Conservation (phyloP, 92 coral and sea anemone genomes). For the Plumapathes pennacea region DNA sequence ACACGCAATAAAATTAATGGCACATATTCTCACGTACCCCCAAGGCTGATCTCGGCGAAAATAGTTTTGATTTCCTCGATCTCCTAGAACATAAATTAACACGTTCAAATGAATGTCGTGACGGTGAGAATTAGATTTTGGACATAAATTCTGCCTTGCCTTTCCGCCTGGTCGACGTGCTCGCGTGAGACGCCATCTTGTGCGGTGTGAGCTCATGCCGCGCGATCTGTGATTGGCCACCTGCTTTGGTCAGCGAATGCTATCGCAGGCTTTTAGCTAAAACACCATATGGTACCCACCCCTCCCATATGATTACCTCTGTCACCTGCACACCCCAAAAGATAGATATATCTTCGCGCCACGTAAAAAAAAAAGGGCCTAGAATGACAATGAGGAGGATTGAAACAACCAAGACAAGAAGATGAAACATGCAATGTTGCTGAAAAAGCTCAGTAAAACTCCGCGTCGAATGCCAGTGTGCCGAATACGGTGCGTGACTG, state of each 20-base stretch:
- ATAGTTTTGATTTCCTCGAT: slow-evolving; percentile 23
- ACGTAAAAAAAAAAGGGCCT: no score
- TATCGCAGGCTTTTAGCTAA: no score
- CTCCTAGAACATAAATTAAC: slow-evolving; percentile 5
- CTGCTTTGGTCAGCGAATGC: not conserved
- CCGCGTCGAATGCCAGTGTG: no score
- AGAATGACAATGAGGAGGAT: no score
- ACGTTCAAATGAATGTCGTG: not conserved
- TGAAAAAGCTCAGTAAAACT: no score
- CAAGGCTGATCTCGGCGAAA: slow-evolving; percentile 40
- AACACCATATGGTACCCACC: no score
- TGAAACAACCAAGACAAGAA: no score
- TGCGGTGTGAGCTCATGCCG: not conserved
- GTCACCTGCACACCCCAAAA: no score
- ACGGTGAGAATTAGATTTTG: not conserved
- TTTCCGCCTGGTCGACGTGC: slow-evolving; percentile 14
- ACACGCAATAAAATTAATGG: not conserved
- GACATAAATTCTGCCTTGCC: not conserved
- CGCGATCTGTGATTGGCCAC: not conserved
- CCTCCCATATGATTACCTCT: no score
- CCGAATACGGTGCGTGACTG: no score
- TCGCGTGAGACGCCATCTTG: slow-evolving; percentile 11
- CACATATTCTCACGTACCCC: slow-evolving; percentile 10
- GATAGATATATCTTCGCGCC: no score
- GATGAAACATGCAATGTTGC: no score